Percentiles rank a stretch among this genome's conserved stretches.
These are phyloP conservation scores for Cyanocitta stelleri DNA, from an alignment of 2,113 vertebrate species.

Conservation along the genomic window DNA sequence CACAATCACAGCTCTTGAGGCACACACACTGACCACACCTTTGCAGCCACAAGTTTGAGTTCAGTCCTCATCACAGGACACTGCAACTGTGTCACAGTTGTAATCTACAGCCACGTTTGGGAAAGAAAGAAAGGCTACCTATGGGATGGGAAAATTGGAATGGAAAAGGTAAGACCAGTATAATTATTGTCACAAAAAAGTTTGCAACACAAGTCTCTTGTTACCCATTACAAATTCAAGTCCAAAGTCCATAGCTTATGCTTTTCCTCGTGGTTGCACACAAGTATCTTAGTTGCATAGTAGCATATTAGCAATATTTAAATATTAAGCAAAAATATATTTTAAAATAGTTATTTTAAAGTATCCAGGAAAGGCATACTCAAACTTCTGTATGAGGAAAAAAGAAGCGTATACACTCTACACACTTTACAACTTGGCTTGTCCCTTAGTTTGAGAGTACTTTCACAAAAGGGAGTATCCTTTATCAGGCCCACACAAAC, in stretches of 20 bases:
- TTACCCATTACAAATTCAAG: neutral
- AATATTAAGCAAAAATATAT: neutral
- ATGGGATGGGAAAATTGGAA: neutral
- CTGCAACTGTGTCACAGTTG: neutral
- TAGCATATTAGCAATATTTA: neutral
- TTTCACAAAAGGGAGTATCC: neutral
- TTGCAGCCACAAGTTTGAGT: neutral
- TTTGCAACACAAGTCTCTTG: neutral
- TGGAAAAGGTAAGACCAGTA: neutral
- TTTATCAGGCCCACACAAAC: neutral
- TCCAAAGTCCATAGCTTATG: neutral
- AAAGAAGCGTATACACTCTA: neutral
- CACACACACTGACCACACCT: neutral
- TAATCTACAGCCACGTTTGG: neutral
- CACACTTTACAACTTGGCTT: neutral
- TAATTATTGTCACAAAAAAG: neutral
- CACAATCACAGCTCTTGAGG: neutral
- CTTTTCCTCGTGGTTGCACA: neutral
- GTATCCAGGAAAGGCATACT: neutral
- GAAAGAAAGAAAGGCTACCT: neutral
- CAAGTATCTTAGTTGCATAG: neutral
- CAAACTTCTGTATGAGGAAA: neutral
- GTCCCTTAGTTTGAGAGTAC: neutral
- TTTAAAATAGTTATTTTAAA: neutral
- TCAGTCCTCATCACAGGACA: neutral